Conservation (phyloP, 2,113 vertebrate species). For the Eclectus roratus region DNA sequence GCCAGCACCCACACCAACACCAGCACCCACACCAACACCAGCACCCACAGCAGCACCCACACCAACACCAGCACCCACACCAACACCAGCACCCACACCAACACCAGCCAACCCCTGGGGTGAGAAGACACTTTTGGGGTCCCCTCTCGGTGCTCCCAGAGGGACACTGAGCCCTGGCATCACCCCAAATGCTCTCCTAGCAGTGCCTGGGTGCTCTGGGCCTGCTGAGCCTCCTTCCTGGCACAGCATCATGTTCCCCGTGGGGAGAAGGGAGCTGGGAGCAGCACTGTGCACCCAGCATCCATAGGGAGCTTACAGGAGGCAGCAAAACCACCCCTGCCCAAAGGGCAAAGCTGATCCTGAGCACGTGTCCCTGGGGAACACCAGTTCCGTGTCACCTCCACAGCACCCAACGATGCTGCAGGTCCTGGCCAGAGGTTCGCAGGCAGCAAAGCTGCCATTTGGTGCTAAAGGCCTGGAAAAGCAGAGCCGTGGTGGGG, state of each 20-base stretch:
- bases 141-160: neutral
- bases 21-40: fast-evolving
- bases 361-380: neutral
- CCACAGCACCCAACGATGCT: fast-evolving
- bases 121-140: fast-evolving
- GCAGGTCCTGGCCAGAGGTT: neutral
- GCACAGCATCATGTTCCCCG: too few species aligned
- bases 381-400: fast-evolving
- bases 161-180: neutral
- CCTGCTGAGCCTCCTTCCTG: neutral
- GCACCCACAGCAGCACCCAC: neutral
- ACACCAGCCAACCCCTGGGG: neutral
- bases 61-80: fast-evolving
- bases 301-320: fast-evolving
- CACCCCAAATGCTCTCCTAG: fast-evolving
- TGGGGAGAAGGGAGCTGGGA: neutral
- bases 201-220: neutral
- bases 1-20: fast-evolving
- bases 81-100: neutral
- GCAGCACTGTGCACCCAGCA: fast-evolving
- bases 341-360: neutral
- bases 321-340: fast-evolving
- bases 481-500: fast-evolving
- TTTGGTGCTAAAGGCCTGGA: neutral
- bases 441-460: neutral